These are phyloP conservation scores for Andrena chrysosceles DNA, from an alignment of 2,888 invertebrate species.

Conservation along the genomic window DNA sequence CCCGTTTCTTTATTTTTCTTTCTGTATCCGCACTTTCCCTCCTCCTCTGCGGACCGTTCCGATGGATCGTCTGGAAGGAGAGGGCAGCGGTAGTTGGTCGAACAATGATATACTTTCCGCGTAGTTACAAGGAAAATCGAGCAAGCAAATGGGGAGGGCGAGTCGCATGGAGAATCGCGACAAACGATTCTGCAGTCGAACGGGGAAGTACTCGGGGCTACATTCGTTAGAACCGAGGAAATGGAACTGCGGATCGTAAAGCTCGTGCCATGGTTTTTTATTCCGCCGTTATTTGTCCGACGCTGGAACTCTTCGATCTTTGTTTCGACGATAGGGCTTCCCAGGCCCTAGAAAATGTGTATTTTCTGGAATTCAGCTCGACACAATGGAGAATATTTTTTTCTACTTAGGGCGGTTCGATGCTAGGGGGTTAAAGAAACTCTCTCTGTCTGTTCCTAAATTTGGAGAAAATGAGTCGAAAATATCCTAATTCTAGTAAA, in stretches of 20 bases:
- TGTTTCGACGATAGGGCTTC: too few species aligned
- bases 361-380: too few species aligned
- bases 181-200: slow-evolving; percentile 17
- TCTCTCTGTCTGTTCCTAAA: too few species aligned
- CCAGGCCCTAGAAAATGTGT: too few species aligned
- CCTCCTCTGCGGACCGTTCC: not conserved
- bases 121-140: slow-evolving; percentile 26
- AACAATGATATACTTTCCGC: slow-evolving; percentile 32
- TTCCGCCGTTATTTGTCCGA: not conserved
- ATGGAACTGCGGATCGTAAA: not conserved
- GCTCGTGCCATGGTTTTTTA: not conserved
- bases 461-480: too few species aligned
- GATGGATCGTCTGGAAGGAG: slow-evolving; percentile 27
- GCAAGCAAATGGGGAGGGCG: not conserved
- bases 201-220: slow-evolving; percentile 4
- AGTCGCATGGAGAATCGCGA: slow-evolving; percentile 16
- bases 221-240: not conserved
- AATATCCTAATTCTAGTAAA: too few species aligned
- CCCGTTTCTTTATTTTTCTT: not conserved
- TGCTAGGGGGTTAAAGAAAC: too few species aligned
- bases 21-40: slow-evolving; percentile 9
- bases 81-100: not conserved
- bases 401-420: too few species aligned
- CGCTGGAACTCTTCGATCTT: too few species aligned
- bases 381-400: too few species aligned